Conservation (phyloP, 2,797 vertebrate species). For the Erpetoichthys calabaricus region DNA sequence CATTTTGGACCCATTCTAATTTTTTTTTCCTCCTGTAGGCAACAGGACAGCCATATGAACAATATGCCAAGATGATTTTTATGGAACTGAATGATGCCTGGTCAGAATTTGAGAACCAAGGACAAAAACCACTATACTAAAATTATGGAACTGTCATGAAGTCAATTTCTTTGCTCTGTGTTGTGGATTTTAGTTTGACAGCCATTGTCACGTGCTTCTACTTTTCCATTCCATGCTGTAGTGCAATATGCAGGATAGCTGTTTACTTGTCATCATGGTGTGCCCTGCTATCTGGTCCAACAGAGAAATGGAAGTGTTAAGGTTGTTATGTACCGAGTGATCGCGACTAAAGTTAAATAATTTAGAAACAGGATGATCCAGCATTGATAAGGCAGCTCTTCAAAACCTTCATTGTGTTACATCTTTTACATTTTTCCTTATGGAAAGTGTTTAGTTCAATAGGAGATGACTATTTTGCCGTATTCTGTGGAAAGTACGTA, state of each 20-base stretch:
- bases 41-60: slow-evolving; percentile 94
- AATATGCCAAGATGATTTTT: slow-evolving; percentile 99
- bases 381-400: too few relatives aligned
- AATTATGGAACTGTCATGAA: slow-evolving; percentile 15
- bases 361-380: too few relatives aligned
- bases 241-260: slow-evolving; percentile 31
- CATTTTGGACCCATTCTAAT: neutral
- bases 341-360: too few relatives aligned
- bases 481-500: too few relatives aligned
- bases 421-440: too few relatives aligned
- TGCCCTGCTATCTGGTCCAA: neutral
- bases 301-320: too few relatives aligned
- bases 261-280: slow-evolving; percentile 24
- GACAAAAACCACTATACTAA: slow-evolving; percentile 93
- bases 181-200: slow-evolving; percentile 32
- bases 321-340: too few relatives aligned
- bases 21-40: slow-evolving; percentile 52
- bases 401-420: too few relatives aligned
- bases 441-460: too few relatives aligned
- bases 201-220: slow-evolving; percentile 26
- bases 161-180: slow-evolving; percentile 31
- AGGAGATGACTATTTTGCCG: too few relatives aligned
- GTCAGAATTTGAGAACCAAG: slow-evolving; percentile 99
- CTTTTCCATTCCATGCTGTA: slow-evolving; percentile 30
- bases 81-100: slow-evolving; percentile 98